Evolutionary conservation across 2,113 vertebrate species (phyloP), one percentile per base, ranked within the genome.

Genomic region (Bubo scandiacus): DNA sequence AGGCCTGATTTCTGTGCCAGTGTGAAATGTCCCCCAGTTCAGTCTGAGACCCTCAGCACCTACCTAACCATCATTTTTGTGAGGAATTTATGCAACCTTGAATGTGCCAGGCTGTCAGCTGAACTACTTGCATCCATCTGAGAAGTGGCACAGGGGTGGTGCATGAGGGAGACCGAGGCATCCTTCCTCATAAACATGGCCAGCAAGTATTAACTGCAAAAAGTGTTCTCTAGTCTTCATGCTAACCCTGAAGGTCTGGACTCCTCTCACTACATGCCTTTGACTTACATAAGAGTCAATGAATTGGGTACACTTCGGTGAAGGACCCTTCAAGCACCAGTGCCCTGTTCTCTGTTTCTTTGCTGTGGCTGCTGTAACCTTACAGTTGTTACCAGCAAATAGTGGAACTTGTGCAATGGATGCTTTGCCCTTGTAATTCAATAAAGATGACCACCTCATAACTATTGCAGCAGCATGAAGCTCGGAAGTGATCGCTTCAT

Each of bases 161-260:
- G 30, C 2, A 0, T 7, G 36, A 55, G 0, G 10, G 8, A 34
- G 7, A 52, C 7, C 6, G 13, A 88, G 65, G 52, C 36, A 71
- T 34, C 57, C 38, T 86, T 83, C 59, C n/a, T 74, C 38, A n/a
- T 19, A 63, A 43, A n/a, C 12, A 20, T 36, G 40, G 32, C 43
- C 43, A 63, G 47, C 29, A 94, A 63, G 30, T 23, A 52, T 9
- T 36, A 89, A 42, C 43, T 85, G 36, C 52, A 57, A 72, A 38
- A 81, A 52, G 43, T 11, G 17, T 29, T 78, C 55, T n/a, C 85
- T 5, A 84, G 29, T 22, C 65, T 87, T 52, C 84, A 67, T 6
- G 21, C 23, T 52, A 90, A 79, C 40, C 12, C 57, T 75, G 68
- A 40, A 75, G 40, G 26, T 62, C 72, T 29, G 30, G 32, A 74